A percentile compares a stretch with the other conserved stretches of the same genome.
These are phyloP conservation scores for Macropis europaea DNA, from an alignment of 2,888 invertebrate species.

Conservation along the genomic window DNA sequence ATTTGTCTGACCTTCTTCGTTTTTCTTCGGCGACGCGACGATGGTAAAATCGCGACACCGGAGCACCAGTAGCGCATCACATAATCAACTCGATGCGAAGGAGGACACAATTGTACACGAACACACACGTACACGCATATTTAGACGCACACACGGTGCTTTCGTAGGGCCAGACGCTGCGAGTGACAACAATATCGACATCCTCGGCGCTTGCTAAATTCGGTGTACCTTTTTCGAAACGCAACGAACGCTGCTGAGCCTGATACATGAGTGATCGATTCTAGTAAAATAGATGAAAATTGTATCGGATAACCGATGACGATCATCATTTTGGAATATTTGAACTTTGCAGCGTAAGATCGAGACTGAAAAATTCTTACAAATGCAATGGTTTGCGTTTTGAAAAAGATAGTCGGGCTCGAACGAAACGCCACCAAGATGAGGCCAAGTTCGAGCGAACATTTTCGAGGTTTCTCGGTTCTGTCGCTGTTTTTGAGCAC, in stretches of 20 bases:
- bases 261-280: too few relatives aligned
- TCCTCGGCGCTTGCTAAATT: constrained; percentile 18
- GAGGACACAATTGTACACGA: constrained; percentile 34
- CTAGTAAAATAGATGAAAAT: not conserved
- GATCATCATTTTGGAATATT: not conserved
- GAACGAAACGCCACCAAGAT: not conserved
- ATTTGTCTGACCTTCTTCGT: too few relatives aligned
- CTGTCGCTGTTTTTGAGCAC: too few relatives aligned
- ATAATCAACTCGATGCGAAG: constrained; percentile 38
- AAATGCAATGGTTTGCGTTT: not conserved
- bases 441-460: too few relatives aligned
- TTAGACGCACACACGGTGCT: constrained; percentile 51
- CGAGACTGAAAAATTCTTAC: too few relatives aligned
- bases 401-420: constrained; percentile 8
- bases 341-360: not conserved
- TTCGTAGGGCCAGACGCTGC: constrained; percentile 43
- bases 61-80: constrained; percentile 34
- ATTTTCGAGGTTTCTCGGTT: constrained; percentile 7
- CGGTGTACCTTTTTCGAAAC: constrained; percentile 21
- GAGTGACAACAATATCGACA: constrained; percentile 40
- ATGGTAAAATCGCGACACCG: not conserved
- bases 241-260: not conserved
- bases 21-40: not conserved
- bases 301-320: too few relatives aligned
- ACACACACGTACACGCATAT: constrained; percentile 29